These are phyloP conservation scores for Apoda limacodes DNA, from an alignment of 2,888 invertebrate species.

Conservation along the genomic window DNA sequence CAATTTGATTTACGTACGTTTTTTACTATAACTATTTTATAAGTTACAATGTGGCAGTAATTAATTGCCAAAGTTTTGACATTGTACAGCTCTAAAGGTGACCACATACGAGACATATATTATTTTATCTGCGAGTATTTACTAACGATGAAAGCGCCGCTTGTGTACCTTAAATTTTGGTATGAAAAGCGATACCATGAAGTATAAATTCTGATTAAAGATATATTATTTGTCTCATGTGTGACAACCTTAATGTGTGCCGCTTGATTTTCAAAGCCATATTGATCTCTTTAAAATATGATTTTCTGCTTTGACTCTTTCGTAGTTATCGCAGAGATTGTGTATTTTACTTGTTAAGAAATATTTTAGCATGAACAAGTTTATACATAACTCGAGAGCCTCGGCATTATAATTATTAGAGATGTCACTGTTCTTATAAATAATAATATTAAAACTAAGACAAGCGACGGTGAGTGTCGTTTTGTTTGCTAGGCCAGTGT, in stretches of 20 bases:
- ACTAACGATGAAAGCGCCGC: too few relatives aligned
- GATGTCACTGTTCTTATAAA: conserved; percentile 34
- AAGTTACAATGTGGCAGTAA: conserved; percentile 44
- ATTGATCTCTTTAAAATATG: conserved; percentile 57
- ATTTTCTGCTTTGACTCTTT: conserved; percentile 28
- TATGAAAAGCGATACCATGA: too few relatives aligned
- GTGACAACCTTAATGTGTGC: conserved; percentile 29
- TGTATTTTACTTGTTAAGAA: conserved; percentile 50
- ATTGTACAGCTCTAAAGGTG: conserved; percentile 38
- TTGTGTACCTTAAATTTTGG: too few relatives aligned
- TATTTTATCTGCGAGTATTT: too few relatives aligned
- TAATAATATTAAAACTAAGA: conserved; percentile 30
- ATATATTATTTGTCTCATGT: too few relatives aligned
- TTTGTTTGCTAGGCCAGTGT: conserved; percentile 58
- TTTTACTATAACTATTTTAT: conserved; percentile 28
- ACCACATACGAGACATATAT: too few relatives aligned
- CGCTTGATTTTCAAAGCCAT: conserved; percentile 49
- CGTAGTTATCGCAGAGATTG: conserved; percentile 29
- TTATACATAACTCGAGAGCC: conserved; percentile 44
- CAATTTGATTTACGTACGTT: conserved; percentile 25
- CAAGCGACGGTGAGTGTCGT: conserved; percentile 21
- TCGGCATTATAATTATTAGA: conserved; percentile 42
- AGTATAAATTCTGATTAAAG: too few relatives aligned
- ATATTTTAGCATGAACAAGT: conserved; percentile 47
- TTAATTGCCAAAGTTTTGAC: conserved; percentile 33